Evolutionary conservation across 1,140 invertebrate genomes (phyloP).

Genomic region (Conus ventricosus): DNA sequence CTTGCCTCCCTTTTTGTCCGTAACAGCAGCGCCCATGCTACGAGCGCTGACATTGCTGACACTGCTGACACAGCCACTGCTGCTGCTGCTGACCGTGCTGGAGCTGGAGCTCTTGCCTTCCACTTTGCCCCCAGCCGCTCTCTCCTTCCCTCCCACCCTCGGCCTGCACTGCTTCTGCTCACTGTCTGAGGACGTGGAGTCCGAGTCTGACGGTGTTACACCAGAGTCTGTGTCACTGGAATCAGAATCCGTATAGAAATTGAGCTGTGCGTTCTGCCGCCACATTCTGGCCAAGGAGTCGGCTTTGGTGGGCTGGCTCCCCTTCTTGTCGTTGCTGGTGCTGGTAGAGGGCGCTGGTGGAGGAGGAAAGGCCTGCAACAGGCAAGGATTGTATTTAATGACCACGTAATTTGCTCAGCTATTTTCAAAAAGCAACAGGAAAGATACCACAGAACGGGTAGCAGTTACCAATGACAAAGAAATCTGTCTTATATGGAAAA

Average conservation of each 20-base stretch:
- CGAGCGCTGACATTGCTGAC: conserved; percentile 14
- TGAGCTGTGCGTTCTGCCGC: conserved; percentile 41
- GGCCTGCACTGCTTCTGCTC: conserved; percentile 14
- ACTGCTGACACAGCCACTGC: conserved; percentile 21
- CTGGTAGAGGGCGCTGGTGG: not conserved
- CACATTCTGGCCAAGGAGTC: conserved; percentile 43
- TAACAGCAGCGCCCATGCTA: not conserved
- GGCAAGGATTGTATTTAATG: not conserved
- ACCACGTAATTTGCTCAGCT: too few species aligned
- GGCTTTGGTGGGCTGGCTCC: not conserved
- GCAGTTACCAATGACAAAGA: too few species aligned
- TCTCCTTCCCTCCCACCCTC: not conserved
- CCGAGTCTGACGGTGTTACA: conserved; percentile 25
- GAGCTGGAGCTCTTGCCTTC: conserved; percentile 13
- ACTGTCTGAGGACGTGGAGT: conserved; percentile 39
- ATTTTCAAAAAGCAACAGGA: too few species aligned
- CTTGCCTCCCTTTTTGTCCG: not conserved
- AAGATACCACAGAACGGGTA: too few species aligned
- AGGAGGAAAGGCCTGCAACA: conserved; percentile 36
- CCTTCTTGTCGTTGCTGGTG: not conserved
- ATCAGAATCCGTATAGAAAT: conserved; percentile 43
- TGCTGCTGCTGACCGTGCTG: conserved; percentile 15
- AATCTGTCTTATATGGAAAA: too few species aligned
- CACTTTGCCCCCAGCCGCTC: not conserved
- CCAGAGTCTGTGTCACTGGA: conserved; percentile 34